Base-by-base conservation (phyloP, 1,140 invertebrate species). In the Panulirus ornatus region DNA sequence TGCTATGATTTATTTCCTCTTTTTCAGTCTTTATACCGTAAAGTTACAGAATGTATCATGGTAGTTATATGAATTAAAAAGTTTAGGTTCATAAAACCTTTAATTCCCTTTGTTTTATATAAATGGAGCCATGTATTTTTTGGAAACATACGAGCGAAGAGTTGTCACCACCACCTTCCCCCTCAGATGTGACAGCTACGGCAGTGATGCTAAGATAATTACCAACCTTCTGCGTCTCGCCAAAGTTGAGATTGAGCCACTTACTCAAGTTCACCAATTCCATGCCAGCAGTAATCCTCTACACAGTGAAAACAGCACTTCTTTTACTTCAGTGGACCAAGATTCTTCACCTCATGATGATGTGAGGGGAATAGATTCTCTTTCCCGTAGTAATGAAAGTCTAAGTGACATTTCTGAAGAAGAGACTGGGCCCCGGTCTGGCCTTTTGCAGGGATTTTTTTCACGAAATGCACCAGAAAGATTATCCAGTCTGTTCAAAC, bases 191-290 rank as follows among this genome's bases (percentile, higher is more conserved):
- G 96, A 96, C 92, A 97, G 96, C 93, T 96, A 96, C 93, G 96
- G 96, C 0, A 96, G 95, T 34, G 97, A 97, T 93, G 96, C 96
- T 6, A 95, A 96, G 92, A 96, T 97, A 51, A 94, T 97, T 89
- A 95, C 95, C 89, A 97, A 97, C 92, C 93, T 97, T 54, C 95
- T 85, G 66, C 86, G 86, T 27, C 85, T 89, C 44, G 38, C 82
- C 19, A 63, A 70, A n/a, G 85, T 88, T 36, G 85, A 89, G 19
- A 89, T 89, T 27, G 78, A 89, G n/a, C 87, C 87, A 38, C 27
- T 89, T 14, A n/a, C 78, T 42, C 87, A 89, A 73, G 34, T 89
- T 19, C 34, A 47, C 30, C 78, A 71, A 42, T 36, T 75, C 9
- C 51, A 38, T 6, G 70, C 58, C 19, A 75, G 36, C 36, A 44